Conservation (phyloP, 2,888 invertebrate species). For the Itoplectis maculator region DNA sequence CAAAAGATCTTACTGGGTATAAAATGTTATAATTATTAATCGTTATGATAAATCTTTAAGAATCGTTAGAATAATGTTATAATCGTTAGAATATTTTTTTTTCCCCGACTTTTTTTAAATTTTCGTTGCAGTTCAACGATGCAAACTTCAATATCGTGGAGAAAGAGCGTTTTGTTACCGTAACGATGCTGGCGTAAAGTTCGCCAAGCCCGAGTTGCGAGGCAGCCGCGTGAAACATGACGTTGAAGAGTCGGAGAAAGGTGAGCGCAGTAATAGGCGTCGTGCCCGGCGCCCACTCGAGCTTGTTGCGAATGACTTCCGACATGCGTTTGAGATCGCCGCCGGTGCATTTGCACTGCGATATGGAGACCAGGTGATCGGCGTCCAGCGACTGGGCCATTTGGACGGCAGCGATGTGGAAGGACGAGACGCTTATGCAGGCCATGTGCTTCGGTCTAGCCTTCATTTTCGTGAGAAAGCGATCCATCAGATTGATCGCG, state of each 20-base stretch:
- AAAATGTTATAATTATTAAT: no score
- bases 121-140: no score
- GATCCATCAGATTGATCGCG: conserved; percentile 92
- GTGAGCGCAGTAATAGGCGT: conserved; percentile 88
- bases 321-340: conserved; percentile 95
- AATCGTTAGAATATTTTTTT: no score
- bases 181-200: conserved; percentile 86
- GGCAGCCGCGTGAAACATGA: conserved; percentile 87
- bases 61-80: no score
- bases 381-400: conserved; percentile 87
- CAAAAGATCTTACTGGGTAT: no score
- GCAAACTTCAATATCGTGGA: no score
- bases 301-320: conserved; percentile 91
- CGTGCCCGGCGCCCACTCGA: conserved; percentile 87
- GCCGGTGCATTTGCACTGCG: conserved; percentile 93
- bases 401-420: conserved; percentile 92
- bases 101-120: no score
- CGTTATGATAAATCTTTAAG: no score
- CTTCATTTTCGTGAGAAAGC: conserved; percentile 94
- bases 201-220: conserved; percentile 86
- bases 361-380: conserved; percentile 89
- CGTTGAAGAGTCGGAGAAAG: conserved; percentile 89
- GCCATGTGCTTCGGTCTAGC: conserved; percentile 93
- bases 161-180: conserved; percentile 79
- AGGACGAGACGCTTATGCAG: conserved; percentile 94